phyloP scores from a whole-genome alignment of 30 jellyfish, hydroid and myxozoan genomes.

The Cassiopea andromeda region DNA sequence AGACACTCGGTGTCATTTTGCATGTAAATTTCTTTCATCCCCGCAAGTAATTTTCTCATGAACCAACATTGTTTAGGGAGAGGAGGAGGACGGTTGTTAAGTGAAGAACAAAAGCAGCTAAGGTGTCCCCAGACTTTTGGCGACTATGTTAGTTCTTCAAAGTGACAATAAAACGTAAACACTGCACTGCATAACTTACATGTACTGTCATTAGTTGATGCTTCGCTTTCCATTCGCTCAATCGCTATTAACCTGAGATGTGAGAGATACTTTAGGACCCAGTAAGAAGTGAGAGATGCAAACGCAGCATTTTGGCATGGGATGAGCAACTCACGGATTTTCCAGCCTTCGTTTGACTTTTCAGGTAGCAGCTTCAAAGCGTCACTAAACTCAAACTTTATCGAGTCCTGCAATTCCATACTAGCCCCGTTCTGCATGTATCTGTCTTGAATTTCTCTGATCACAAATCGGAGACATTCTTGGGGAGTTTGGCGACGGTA shows the following conservation, averaged over 20 bases:
- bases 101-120: no score
- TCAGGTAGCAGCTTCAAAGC: background rate
- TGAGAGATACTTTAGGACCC: slow-evolving; percentile 89
- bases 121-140: no score
- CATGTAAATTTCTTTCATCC: no score
- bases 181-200: no score
- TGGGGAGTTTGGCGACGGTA: slow-evolving; percentile 81
- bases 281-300: slow-evolving; percentile 52
- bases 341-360: background rate
- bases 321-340: slow-evolving; percentile 14
- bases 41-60: no score
- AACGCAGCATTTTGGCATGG: slow-evolving; percentile 58
- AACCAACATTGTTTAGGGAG: no score
- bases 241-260: slow-evolving; percentile 31
- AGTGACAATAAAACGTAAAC: no score
- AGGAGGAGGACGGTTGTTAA: no score
- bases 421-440: slow-evolving; percentile 74
- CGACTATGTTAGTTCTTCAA: no score
- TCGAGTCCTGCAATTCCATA: slow-evolving; percentile 51
- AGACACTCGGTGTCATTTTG: no score
- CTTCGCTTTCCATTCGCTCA: slow-evolving; percentile 19
- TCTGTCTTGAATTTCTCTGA: slow-evolving; percentile 76
- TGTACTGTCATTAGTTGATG: background rate
- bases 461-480: slow-evolving; percentile 77
- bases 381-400: slow-evolving; percentile 20